Base-by-base conservation (phyloP, 2,113 vertebrate species). In the Glaucomys volans region DNA sequence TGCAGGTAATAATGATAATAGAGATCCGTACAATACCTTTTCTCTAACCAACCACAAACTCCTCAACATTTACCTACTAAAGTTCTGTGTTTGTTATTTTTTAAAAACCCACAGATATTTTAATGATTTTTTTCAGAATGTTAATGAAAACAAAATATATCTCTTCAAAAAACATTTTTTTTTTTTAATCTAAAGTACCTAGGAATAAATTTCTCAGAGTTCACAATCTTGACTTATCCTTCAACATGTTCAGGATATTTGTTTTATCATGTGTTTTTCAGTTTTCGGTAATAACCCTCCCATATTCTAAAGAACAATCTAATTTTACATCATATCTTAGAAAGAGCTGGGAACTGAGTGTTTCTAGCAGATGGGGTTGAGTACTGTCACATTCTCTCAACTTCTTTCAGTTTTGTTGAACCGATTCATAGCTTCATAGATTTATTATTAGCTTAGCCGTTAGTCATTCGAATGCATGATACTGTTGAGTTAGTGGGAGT, bases 341-440 rank as follows among this genome's bases (percentile, higher is more conserved):
- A 87, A 94, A 52, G 24, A 90, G n/a, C 66, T 32, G 32, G 18
- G 16, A 91, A 35, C 16, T 59, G 12, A 40, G 26, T 47, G 42
- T 76, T 92, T 76, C 64, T 47, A 79, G 74, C 50, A 88, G 54
- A 72, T 44, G 37, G 82, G 80, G 54, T 17, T 54, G 62, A 93
- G n/a, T n/a, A 30, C 64, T 81, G 82, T 86, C 77, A 64, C 40
- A 40, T 59, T 62, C 57, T 67, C 81, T 47, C 47, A 88, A 44
- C n/a, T 72, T 82, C 52, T 80, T 89, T 42, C 82, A 64, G 71
- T 84, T 95, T 77, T 66, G 50, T 75, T 90, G 82, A 81, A 93
- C 84, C 30, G 66, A 20, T 47, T 74, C 4, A 35, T 67, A 76
- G 72, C 82, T 64, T n/a, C 62, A 32, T 84, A 86, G 76, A 44